A percentile compares a stretch with the other conserved stretches of the same genome.
Conservation (phyloP, 2,888 invertebrate genomes). For the Leptopterna dolabrata region DNA sequence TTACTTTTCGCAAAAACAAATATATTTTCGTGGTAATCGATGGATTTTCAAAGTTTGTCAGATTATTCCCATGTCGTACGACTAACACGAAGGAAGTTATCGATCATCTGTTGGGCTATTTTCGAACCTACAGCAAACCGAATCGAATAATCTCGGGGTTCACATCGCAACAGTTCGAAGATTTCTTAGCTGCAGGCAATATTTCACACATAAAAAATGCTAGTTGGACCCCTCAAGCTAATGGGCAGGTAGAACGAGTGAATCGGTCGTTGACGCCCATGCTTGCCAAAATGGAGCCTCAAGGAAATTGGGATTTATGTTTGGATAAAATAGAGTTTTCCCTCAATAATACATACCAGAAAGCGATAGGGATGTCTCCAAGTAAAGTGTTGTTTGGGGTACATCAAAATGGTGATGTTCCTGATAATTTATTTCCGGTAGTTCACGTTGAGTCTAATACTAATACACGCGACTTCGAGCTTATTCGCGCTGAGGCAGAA, state of each 20-base stretch:
- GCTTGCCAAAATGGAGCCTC: not conserved
- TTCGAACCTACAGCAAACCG: not conserved
- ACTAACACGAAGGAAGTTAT: not conserved
- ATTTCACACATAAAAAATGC: not conserved
- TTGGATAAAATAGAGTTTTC: not conserved
- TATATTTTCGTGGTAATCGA: not conserved
- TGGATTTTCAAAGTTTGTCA: not conserved
- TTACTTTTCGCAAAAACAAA: not conserved
- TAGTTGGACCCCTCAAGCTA: too few relatives aligned
- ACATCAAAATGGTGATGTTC: constrained; percentile 9
- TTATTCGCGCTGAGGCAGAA: too few relatives aligned
- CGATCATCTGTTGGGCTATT: not conserved
- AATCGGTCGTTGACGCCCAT: not conserved
- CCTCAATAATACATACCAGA: not conserved
- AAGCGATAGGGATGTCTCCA: not conserved
- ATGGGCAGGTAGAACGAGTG: not conserved
- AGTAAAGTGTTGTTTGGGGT: not conserved
- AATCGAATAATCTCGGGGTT: not conserved
- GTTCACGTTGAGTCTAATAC: not conserved
- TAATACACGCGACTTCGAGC: too few relatives aligned
- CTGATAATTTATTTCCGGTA: not conserved
- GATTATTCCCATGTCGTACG: not conserved
- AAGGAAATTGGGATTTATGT: not conserved
- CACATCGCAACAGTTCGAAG: not conserved
- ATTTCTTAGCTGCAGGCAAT: not conserved